Percentiles rank a stretch among this genome's conserved stretches.
phyloP scores from a whole-genome alignment of 2,888 invertebrate genomes.

The Coelinius sp. region DNA sequence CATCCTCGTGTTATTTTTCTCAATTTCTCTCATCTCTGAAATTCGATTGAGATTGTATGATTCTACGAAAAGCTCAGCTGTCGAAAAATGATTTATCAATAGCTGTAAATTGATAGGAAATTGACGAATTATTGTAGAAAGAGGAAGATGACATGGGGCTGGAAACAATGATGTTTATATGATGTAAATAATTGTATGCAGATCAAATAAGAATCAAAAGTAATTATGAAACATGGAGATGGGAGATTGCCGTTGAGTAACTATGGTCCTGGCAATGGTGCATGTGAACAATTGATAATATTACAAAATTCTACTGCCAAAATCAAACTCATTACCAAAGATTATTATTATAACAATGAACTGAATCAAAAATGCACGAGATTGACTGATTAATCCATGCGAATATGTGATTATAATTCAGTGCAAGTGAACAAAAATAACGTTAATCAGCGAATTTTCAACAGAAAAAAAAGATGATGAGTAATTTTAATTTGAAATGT shows the following conservation, averaged over 20 bases:
- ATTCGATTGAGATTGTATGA: not conserved
- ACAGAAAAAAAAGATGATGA: not conserved
- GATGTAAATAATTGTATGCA: constrained; percentile 62
- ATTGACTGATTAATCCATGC: not conserved
- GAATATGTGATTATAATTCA: constrained; percentile 7
- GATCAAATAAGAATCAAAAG: constrained; percentile 54
- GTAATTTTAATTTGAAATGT: constrained; percentile 23
- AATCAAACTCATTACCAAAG: constrained; percentile 26
- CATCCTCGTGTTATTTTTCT: not conserved
- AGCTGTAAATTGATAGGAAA: not conserved
- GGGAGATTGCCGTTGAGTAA: constrained; percentile 8
- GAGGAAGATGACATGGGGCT: constrained; percentile 11
- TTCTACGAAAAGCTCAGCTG: not conserved
- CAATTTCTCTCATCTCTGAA: not conserved
- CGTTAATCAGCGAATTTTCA: constrained; percentile 18
- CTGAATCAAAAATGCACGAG: constrained; percentile 21
- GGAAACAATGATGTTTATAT: constrained; percentile 55
- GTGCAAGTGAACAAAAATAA: constrained; percentile 6
- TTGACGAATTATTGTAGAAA: not conserved
- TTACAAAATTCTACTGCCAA: constrained; percentile 30
- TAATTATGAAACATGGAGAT: constrained; percentile 45
- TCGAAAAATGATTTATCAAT: not conserved
- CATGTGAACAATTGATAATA: constrained; percentile 60
- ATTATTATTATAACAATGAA: not conserved
- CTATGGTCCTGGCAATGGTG: constrained; percentile 67